Evolutionary conservation across 2,113 vertebrate genomes (phyloP).

Genomic region (Erythrolamprus reginae): DNA sequence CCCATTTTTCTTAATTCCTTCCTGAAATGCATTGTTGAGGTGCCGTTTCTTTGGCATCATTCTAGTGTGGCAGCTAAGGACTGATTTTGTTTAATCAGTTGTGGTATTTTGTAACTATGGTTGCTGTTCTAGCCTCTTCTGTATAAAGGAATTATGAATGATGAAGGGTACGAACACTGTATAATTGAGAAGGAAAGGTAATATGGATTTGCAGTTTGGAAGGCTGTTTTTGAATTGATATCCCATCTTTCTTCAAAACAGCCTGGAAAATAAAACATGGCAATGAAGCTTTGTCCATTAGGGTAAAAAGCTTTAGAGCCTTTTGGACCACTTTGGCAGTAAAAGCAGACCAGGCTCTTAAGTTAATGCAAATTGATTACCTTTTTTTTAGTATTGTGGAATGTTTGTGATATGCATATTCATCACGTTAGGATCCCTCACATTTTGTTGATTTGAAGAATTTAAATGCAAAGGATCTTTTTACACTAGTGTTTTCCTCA

Average conservation of each 20-base stretch:
- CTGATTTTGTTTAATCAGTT: neutral
- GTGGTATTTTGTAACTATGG: neutral
- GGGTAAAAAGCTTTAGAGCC: too few species aligned
- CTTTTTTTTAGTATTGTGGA: neutral
- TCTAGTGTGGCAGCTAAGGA: neutral
- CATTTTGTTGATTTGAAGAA: neutral
- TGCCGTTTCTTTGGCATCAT: neutral
- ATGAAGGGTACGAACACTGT: neutral
- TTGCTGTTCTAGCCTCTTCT: neutral
- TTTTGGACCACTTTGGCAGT: neutral
- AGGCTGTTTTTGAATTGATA: neutral
- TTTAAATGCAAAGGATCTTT: neutral
- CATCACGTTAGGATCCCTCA: neutral
- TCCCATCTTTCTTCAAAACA: neutral
- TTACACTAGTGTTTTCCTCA: neutral
- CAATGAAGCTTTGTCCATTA: neutral
- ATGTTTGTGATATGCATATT: neutral
- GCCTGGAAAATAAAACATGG: neutral
- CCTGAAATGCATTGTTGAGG: neutral
- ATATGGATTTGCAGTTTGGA: neutral
- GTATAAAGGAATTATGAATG: neutral
- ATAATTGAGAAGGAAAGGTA: neutral
- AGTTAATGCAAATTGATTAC: neutral
- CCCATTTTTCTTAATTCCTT: neutral
- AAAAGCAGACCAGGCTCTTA: neutral